Percentiles rank a stretch among this genome's conserved stretches.
These are phyloP conservation scores for Mixornis gularis DNA, from an alignment of 2,113 vertebrate genomes.

Conservation along the genomic window DNA sequence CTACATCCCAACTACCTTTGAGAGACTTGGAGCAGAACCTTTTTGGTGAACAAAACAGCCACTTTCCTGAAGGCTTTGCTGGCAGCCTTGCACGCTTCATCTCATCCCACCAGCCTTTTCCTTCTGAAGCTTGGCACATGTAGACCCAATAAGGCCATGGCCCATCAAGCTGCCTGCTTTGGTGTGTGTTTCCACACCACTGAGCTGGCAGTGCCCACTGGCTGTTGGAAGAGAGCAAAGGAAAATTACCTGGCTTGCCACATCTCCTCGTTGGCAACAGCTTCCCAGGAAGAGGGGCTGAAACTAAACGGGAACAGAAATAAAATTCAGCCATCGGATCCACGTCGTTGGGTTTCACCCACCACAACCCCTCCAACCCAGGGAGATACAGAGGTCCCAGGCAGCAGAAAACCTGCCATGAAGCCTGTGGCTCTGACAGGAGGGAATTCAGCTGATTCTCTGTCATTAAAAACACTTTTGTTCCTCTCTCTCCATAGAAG, in stretches of 20 bases:
- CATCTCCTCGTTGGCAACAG: conserved; percentile 96
- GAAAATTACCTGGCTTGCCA: conserved; percentile 94
- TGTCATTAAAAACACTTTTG: not conserved
- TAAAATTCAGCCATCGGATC: not conserved
- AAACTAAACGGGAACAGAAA: conserved; percentile 76
- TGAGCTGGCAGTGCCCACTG: not conserved
- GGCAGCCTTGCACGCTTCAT: not conserved
- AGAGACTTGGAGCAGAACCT: not conserved
- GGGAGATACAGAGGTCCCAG: not conserved
- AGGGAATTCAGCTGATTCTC: not conserved
- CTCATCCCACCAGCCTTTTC: not conserved
- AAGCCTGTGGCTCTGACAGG: not conserved
- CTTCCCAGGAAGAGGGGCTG: conserved; percentile 89
- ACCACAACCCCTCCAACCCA: not conserved
- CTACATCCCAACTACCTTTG: not conserved
- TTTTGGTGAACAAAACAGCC: not conserved
- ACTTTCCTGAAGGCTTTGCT: not conserved
- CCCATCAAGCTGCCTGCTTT: not conserved
- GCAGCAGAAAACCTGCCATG: not conserved
- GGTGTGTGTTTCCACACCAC: not conserved
- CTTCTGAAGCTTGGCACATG: not conserved
- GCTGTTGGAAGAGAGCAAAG: not conserved
- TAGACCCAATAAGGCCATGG: not conserved
- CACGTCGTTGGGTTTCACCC: not conserved
- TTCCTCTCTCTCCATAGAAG: not conserved